phyloP scores from a whole-genome alignment of 2,888 invertebrate genomes.

The Euclidia mi region DNA sequence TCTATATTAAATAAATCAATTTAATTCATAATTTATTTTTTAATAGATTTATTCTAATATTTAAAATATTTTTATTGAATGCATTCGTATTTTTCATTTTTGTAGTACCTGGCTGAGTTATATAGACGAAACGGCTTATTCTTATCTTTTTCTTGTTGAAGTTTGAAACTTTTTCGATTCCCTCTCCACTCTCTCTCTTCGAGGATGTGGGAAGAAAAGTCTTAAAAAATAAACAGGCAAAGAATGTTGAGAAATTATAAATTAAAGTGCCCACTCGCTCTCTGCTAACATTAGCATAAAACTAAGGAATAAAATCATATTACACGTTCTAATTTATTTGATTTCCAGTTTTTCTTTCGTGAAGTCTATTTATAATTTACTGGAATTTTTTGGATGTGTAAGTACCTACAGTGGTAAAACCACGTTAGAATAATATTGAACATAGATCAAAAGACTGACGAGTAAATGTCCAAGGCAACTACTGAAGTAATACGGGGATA shows the following conservation, averaged over 20 bases:
- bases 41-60: no score
- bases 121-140: no score
- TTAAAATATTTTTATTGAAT: no score
- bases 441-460: conserved; percentile 39
- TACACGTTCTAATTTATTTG: neutral
- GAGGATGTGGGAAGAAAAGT: conserved; percentile 8
- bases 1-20: no score
- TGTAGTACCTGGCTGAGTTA: no score
- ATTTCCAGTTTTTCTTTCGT: neutral
- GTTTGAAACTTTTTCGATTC: no score
- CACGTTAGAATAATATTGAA: conserved; percentile 40
- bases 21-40: no score
- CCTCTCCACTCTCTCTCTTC: no score
- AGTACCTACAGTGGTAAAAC: neutral
- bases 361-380: neutral
- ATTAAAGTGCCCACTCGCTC: conserved; percentile 10
- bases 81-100: no score
- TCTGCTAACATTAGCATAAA: conserved; percentile 13
- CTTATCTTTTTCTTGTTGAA: no score
- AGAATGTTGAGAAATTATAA: conserved; percentile 25
- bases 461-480: conserved; percentile 47
- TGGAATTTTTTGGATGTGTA: no score
- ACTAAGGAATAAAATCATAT: neutral
- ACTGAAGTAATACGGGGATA: conserved; percentile 41
- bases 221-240: conserved; percentile 26